A percentile compares a stretch with the other conserved stretches of the same genome.
phyloP scores from a whole-genome alignment of 2,888 invertebrate genomes.

The Standfussiana lucernea region DNA sequence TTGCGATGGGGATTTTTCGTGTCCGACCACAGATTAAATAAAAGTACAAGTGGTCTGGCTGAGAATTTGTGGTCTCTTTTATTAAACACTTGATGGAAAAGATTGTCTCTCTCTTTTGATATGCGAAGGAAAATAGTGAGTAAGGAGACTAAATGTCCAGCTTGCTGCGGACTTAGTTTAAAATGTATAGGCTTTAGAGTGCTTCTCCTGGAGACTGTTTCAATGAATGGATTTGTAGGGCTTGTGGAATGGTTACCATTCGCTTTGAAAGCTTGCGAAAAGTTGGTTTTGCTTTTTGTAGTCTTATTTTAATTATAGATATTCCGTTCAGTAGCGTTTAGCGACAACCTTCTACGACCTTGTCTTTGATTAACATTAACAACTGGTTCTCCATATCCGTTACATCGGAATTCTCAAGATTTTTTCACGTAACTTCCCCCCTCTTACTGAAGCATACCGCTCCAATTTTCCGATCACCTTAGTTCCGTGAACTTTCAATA shows the following conservation, averaged over 20 bases:
- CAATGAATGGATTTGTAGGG: not conserved
- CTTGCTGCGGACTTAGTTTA: not conserved
- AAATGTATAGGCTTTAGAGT: not conserved
- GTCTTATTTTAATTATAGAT: not conserved
- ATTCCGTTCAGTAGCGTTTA: not conserved
- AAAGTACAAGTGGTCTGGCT: too few species aligned
- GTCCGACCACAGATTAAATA: too few species aligned
- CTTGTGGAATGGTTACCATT: not conserved
- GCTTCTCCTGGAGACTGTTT: not conserved
- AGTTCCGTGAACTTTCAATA: conserved; percentile 43
- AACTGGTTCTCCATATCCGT: not conserved
- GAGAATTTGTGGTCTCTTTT: not conserved
- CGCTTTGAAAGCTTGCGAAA: conserved; percentile 2
- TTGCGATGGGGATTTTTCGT: not conserved
- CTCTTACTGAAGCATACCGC: conserved; percentile 8
- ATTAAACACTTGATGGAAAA: not conserved
- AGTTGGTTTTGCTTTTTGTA: not conserved
- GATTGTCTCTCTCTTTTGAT: not conserved
- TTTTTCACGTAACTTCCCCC: conserved; percentile 11
- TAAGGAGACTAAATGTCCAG: not conserved
- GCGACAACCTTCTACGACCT: conserved; percentile 14
- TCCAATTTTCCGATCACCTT: conserved; percentile 13
- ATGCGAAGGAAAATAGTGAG: not conserved
- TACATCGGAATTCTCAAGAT: conserved; percentile 12
- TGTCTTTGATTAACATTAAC: conserved; percentile 9